These are phyloP conservation scores for Synergus japonicus DNA, from an alignment of 2,888 invertebrate genomes.

Conservation along the genomic window DNA sequence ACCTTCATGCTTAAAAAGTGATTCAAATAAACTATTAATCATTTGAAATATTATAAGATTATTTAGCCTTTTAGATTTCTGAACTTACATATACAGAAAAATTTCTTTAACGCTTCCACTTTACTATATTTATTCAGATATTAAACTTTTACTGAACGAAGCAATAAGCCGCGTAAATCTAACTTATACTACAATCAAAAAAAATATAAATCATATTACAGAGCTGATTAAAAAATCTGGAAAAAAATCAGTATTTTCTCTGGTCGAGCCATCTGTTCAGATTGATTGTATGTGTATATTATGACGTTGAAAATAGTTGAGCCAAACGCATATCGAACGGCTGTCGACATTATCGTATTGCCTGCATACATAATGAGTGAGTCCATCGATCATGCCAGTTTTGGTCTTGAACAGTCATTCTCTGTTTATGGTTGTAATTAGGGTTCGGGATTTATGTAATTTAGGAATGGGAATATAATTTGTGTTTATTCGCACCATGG, in stretches of 20 bases:
- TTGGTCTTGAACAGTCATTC: background rate
- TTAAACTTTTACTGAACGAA: background rate
- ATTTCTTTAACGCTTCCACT: background rate
- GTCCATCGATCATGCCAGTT: conserved; percentile 26
- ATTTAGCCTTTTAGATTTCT: too few species aligned
- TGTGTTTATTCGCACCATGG: too few species aligned
- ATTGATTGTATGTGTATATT: background rate
- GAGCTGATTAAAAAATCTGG: too few species aligned
- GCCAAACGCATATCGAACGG: conserved; percentile 4
- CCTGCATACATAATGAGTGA: conserved; percentile 21
- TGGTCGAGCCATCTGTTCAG: conserved; percentile 17
- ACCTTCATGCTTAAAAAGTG: too few species aligned
- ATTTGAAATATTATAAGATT: too few species aligned
- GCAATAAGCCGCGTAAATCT: background rate
- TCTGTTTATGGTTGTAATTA: too few species aligned
- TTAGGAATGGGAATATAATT: too few species aligned
- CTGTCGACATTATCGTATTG: conserved; percentile 8
- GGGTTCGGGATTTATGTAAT: too few species aligned
- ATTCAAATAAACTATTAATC: too few species aligned
- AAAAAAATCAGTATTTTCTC: background rate
- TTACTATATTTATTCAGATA: background rate
- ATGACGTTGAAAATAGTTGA: conserved; percentile 9
- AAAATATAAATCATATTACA: too few species aligned
- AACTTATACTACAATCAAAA: background rate
- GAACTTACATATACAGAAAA: background rate